A percentile compares a stretch with the other conserved stretches of the same genome.
Evolutionary conservation across 2,113 vertebrate species (phyloP).

Genomic region (Cochlearius cochlearius): DNA sequence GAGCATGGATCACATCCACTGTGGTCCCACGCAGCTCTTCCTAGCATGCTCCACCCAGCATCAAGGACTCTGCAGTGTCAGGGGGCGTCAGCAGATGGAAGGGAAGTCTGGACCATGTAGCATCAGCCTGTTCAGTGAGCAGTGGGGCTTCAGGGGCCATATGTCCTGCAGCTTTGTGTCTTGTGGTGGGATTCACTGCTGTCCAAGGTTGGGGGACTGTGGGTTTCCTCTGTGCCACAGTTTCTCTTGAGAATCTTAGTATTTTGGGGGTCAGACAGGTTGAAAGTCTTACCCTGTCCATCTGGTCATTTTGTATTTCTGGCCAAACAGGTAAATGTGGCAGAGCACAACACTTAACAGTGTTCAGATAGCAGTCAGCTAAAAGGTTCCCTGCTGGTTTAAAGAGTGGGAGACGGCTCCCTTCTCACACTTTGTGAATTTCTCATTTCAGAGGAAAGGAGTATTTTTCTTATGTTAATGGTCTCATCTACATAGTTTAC

Average conservation of each 20-base stretch:
- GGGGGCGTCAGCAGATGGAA: neutral
- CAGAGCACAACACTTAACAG: neutral
- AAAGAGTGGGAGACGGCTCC: neutral
- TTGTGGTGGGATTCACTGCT: neutral
- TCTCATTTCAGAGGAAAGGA: neutral
- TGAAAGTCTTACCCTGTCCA: neutral
- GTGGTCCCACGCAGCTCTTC: accelerated
- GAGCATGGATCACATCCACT: neutral
- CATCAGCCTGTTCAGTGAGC: neutral
- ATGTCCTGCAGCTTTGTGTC: neutral
- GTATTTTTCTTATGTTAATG: neutral
- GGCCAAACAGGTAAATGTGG: neutral
- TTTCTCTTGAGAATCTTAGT: neutral
- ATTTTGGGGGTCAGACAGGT: neutral
- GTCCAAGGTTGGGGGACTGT: neutral
- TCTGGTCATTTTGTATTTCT: neutral
- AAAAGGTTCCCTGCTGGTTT: neutral
- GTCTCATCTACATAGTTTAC: neutral
- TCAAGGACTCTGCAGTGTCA: neutral
- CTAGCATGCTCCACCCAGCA: neutral
- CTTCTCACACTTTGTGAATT: neutral
- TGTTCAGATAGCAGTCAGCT: neutral
- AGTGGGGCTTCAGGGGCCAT: neutral
- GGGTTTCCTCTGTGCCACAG: neutral
- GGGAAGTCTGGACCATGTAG: neutral